Evolutionary conservation across 2,888 invertebrate genomes (phyloP).

Genomic region (Laothoe populi): DNA sequence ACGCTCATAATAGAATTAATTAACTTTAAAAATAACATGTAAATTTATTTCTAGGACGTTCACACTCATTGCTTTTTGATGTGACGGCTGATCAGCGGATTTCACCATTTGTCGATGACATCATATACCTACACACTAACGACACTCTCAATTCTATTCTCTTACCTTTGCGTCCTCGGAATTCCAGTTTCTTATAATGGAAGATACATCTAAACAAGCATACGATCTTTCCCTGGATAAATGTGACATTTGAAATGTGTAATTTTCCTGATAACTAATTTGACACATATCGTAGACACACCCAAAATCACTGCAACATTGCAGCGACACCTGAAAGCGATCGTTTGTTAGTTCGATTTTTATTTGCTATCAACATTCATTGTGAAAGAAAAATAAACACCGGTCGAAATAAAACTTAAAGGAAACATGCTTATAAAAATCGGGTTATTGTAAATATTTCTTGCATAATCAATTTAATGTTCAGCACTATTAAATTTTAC

Average conservation of each 20-base stretch:
- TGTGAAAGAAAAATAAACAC: too few relatives aligned
- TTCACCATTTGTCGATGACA: too few relatives aligned
- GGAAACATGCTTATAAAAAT: too few relatives aligned
- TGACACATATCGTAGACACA: background rate
- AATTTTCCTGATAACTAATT: slow-evolving; percentile 34
- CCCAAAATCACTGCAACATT: background rate
- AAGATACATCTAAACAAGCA: slow-evolving; percentile 41
- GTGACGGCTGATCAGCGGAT: background rate
- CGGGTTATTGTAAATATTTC: too few relatives aligned
- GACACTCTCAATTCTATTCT: slow-evolving; percentile 2
- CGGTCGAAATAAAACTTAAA: too few relatives aligned
- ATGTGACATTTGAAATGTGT: slow-evolving; percentile 42
- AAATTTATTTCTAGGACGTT: too few relatives aligned
- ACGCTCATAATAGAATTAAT: too few relatives aligned
- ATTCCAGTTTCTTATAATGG: slow-evolving; percentile 38
- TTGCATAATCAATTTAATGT: too few relatives aligned
- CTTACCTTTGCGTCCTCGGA: slow-evolving; percentile 39
- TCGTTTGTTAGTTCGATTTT: background rate
- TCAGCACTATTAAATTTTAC: too few relatives aligned
- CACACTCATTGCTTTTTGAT: too few relatives aligned
- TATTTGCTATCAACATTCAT: background rate
- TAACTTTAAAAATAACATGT: too few relatives aligned
- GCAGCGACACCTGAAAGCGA: background rate
- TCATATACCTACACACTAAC: too few relatives aligned
- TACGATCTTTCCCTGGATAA: slow-evolving; percentile 41